Conservation (phyloP, 2,888 invertebrate genomes). For the Mythimna loreyi region DNA sequence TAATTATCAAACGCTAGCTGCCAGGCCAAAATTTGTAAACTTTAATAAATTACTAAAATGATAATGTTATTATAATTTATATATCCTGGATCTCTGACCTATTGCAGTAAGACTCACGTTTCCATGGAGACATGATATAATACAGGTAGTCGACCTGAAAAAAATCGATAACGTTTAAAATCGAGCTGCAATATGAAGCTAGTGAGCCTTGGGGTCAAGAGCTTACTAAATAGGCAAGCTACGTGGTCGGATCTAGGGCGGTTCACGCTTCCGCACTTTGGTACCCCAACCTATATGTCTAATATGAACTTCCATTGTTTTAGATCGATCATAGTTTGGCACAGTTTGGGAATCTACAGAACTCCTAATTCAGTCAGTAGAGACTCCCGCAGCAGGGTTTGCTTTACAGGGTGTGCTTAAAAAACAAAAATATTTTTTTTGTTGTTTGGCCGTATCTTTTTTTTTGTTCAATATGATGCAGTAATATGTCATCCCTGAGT, state of each 20-base stretch:
- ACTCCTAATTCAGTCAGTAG: not conserved
- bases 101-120: not conserved
- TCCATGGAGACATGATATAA: not conserved
- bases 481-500: too few relatives aligned
- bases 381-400: not conserved
- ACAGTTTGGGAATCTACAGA: not conserved
- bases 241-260: not conserved
- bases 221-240: conserved; percentile 1
- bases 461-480: too few relatives aligned
- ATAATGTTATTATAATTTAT: too few relatives aligned
- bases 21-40: too few relatives aligned
- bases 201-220: conserved; percentile 6
- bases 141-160: not conserved
- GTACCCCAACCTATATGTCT: not conserved
- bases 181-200: not conserved
- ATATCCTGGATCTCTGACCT: too few relatives aligned
- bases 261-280: not conserved
- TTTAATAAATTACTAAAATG: too few relatives aligned
- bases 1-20: too few relatives aligned
- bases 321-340: not conserved
- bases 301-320: not conserved
- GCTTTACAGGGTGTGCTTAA: too few relatives aligned
- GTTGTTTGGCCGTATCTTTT: too few relatives aligned
- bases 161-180: conserved; percentile 7
- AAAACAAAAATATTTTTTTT: too few relatives aligned